These are phyloP conservation scores for Silurus glanis DNA, from an alignment of 2,113 vertebrate species.

Conservation along the genomic window DNA sequence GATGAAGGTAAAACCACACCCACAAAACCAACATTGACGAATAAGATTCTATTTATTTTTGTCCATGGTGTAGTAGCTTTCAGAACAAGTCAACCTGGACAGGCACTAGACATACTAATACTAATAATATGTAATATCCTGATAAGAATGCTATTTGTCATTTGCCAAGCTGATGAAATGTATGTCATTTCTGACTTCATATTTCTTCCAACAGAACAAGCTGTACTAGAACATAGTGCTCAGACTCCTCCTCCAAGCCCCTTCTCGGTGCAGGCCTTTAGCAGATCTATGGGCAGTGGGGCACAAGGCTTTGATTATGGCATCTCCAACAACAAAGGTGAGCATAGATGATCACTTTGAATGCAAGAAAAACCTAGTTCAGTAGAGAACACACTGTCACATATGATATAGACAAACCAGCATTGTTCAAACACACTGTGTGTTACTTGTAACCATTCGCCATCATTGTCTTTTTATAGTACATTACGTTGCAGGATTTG, in stretches of 20 bases:
- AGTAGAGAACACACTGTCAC: neutral
- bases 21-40: neutral
- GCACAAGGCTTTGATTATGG: constrained; percentile 97
- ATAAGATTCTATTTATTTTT: neutral
- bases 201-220: constrained; percentile 81
- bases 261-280: constrained; percentile 94
- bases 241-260: constrained; percentile 97
- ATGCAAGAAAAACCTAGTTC: neutral
- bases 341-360: constrained; percentile 41
- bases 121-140: neutral
- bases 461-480: neutral
- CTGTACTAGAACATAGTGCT: constrained; percentile 84
- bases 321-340: constrained; percentile 97
- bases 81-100: neutral
- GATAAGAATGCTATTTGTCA: neutral
- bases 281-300: constrained; percentile 81
- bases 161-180: neutral
- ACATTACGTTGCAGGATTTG: neutral
- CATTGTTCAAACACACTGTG: neutral
- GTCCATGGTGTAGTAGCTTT: neutral
- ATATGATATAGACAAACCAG: neutral
- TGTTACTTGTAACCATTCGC: constrained; percentile 3
- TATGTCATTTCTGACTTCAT: neutral
- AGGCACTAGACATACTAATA: neutral
- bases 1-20: constrained; percentile 87